These are phyloP conservation scores for Parazoanthus swiftii DNA, from an alignment of 92 coral and sea anemone species.

Conservation along the genomic window DNA sequence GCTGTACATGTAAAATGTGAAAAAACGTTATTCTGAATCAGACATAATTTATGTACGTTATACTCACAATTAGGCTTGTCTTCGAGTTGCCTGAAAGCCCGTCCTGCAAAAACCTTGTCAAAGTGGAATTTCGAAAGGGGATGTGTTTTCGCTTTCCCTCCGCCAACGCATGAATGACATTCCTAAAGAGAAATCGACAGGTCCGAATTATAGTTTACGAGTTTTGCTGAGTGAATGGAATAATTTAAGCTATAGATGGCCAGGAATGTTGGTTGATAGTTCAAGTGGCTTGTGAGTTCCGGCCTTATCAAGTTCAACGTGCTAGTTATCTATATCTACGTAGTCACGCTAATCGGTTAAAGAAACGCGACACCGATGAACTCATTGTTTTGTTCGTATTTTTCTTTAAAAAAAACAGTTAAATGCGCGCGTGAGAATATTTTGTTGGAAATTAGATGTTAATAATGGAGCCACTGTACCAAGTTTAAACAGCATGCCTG, in stretches of 20 bases:
- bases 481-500: background rate
- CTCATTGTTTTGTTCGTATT: background rate
- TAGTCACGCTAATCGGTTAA: background rate
- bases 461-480: background rate
- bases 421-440: background rate
- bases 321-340: background rate
- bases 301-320: background rate
- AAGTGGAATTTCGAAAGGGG: constrained; percentile 80
- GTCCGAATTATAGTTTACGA: background rate
- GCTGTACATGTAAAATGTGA: background rate
- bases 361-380: background rate
- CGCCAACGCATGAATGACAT: constrained; percentile 87
- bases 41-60: too few relatives aligned
- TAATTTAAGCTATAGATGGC: background rate
- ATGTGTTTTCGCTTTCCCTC: constrained; percentile 78
- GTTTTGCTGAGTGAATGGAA: background rate
- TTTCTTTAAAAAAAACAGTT: background rate
- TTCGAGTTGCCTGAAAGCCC: constrained; percentile 85
- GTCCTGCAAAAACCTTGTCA: constrained; percentile 77
- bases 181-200: constrained; percentile 47
- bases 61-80: constrained; percentile 81
- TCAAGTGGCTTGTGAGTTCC: background rate
- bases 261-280: background rate
- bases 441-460: background rate
- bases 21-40: background rate